phyloP scores from a whole-genome alignment of 2,113 vertebrate genomes.

The Gracilinanus agilis region DNA sequence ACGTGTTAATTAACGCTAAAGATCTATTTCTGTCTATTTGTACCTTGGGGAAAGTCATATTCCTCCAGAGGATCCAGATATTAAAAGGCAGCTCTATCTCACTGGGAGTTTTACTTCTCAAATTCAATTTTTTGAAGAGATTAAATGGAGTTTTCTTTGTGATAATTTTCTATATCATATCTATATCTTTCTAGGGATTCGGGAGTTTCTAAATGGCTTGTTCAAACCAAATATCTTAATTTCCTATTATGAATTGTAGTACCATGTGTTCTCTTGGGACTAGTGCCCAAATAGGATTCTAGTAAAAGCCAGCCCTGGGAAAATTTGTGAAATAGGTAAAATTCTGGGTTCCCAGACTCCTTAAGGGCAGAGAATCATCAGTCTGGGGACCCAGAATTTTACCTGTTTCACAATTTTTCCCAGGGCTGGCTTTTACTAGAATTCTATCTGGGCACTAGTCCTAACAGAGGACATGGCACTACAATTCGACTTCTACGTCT shows the following conservation, averaged over 20 bases:
- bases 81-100: background rate
- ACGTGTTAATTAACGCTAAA: background rate
- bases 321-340: background rate
- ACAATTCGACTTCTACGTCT: too few species aligned
- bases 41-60: background rate
- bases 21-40: background rate
- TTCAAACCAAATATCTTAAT: background rate
- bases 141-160: background rate
- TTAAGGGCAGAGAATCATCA: too few species aligned
- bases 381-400: too few species aligned
- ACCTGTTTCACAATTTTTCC: too few species aligned
- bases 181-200: background rate
- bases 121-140: background rate
- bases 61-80: background rate
- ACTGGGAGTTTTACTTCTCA: background rate
- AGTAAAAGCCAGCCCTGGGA: background rate
- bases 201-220: background rate
- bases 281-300: background rate
- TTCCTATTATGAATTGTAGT: background rate
- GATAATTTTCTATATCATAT: background rate
- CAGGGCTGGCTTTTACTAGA: too few species aligned
- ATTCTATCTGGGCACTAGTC: too few species aligned
- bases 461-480: too few species aligned
- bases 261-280: background rate
- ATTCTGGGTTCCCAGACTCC: background rate